Base-by-base conservation (phyloP, 2,113 vertebrate genomes). In the Chaetura pelagica region DNA sequence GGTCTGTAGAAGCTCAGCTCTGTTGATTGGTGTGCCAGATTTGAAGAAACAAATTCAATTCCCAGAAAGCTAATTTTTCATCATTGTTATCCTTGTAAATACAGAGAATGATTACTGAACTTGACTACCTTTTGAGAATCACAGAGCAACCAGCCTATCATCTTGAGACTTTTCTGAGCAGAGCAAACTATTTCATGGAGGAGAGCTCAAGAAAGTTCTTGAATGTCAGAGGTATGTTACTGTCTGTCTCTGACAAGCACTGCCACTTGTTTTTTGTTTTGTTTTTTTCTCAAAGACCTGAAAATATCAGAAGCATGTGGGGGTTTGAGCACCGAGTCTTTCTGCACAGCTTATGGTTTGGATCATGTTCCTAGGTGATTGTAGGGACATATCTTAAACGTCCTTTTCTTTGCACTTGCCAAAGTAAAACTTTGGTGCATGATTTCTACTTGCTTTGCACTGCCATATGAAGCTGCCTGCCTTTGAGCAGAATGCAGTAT, bases 61-160 rank as follows among this genome's bases (percentile, higher is more conserved):
- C 85, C 32, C 27, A 78, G 23, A 71, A 61, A 57, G 30, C 40
- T 30, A 57, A 32, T 66, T 49, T 96, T 79, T 94, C 46, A 80
- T 76, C 15, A 29, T 30, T 72, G 26, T 66, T 77, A 55, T 55
- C 49, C 30, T 91, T 90, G 22, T 93, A 20, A 93, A 88, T 90
- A 49, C 2, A 98, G 98, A 97, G 88, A 93, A 84, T 93, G 66
- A 58, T 38, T 3, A 87, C 95, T 73, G 88, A 89, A 77, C 97
- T 98, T 87, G 93, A 98, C 64, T 96, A 93, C 82, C 97, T 98
- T 61, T 86, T 98, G 27, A 95, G 96, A 87, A 98, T 97, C 83
- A 84, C 97, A 0, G 98, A 98, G 76, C 97, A 98, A 81, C 98
- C 98, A 6, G 98, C 98, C 90, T 98, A 98, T 4, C 97, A 98